These are phyloP conservation scores for Verasper variegatus DNA, from an alignment of 2,113 vertebrate genomes.

Conservation along the genomic window DNA sequence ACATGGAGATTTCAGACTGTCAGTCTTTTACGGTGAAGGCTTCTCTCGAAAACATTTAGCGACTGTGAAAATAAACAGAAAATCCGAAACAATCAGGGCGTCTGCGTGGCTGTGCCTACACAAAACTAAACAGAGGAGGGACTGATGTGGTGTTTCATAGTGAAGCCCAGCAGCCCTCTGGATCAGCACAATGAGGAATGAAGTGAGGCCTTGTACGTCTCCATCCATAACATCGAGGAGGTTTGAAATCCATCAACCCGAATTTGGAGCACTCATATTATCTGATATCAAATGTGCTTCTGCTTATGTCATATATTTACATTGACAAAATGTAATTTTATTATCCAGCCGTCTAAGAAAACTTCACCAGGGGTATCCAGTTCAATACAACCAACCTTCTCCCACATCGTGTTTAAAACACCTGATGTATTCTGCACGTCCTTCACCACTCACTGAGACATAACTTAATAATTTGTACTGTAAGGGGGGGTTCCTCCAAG, in stretches of 20 bases:
- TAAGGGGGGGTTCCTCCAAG: conserved; percentile 32
- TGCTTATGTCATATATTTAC: too few species aligned
- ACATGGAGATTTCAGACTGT: conserved; percentile 78
- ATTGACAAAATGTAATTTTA: conserved; percentile 1
- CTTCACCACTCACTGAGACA: conserved; percentile 77
- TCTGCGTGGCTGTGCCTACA: conserved; percentile 60
- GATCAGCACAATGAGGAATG: conserved; percentile 49
- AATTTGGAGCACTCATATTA: conserved; percentile 7
- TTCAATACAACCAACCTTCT: conserved; percentile 58
- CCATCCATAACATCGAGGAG: conserved; percentile 79
- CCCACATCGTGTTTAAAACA: conserved; percentile 10
- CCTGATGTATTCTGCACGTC: conserved; percentile 82
- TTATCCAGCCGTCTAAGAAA: not conserved
- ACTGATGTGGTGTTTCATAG: conserved; percentile 55
- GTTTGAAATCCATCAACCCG: conserved; percentile 74
- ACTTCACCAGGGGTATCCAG: conserved; percentile 48
- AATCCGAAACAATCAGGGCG: conserved; percentile 79
- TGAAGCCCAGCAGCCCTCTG: conserved; percentile 28
- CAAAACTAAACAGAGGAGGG: conserved; percentile 79
- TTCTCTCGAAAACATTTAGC: conserved; percentile 80
- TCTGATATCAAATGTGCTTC: conserved; percentile 27
- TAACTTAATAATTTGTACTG: conserved; percentile 84
- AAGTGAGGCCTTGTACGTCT: conserved; percentile 82
- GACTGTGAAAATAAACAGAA: conserved; percentile 84
- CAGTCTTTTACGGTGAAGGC: conserved; percentile 76